Percentiles rank a stretch among this genome's conserved stretches.
Evolutionary conservation across 2,888 invertebrate species (phyloP).

Genomic region (Dexiosoma caninum): DNA sequence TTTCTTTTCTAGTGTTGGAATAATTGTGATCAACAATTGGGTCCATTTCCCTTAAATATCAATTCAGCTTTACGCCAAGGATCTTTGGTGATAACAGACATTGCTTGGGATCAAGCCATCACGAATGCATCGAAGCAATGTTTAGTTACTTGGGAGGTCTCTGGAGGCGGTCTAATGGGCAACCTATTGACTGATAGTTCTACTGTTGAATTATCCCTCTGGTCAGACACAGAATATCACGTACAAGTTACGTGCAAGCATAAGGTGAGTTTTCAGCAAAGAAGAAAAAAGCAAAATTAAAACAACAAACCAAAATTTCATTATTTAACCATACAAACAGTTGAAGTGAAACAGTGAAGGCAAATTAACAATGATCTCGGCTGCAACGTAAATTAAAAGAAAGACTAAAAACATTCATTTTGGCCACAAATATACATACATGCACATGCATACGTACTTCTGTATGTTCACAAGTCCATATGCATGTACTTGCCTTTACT

Average conservation of each 20-base stretch:
- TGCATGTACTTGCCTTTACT: background rate
- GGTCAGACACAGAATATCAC: conserved; percentile 89
- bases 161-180: conserved; percentile 88
- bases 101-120: conserved; percentile 73
- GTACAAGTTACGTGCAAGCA: conserved; percentile 83
- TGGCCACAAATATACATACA: background rate
- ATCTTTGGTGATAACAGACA: conserved; percentile 71
- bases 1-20: conserved; percentile 71
- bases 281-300: background rate
- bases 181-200: conserved; percentile 89
- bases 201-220: conserved; percentile 86
- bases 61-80: conserved; percentile 71
- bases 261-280: conserved; percentile 69
- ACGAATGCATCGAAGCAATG: conserved; percentile 79
- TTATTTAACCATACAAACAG: background rate
- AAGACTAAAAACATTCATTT: background rate
- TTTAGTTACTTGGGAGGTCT: conserved; percentile 90
- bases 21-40: conserved; percentile 72
- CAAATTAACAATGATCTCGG: background rate
- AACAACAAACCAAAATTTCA: conserved; percentile 1
- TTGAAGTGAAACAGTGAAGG: background rate
- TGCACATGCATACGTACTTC: too few relatives aligned
- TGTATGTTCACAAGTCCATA: too few relatives aligned
- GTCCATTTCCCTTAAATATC: conserved; percentile 71
- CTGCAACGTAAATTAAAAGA: background rate